Percentiles rank a stretch among this genome's conserved stretches.
Conservation (phyloP, 1,140 invertebrate genomes). For the Himalopsyche phryganea region DNA sequence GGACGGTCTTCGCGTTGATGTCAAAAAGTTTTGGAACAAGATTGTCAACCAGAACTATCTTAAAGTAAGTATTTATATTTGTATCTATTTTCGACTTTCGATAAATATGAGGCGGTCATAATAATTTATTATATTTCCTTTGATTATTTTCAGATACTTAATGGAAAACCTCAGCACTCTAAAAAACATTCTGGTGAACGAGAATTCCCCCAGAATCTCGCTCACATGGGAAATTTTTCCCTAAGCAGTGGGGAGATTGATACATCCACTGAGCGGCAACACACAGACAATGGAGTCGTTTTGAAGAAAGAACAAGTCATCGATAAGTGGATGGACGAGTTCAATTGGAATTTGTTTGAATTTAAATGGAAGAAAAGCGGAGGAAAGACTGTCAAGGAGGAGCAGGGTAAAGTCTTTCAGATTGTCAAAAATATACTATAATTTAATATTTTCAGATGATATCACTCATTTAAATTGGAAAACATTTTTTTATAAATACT, state of each 20-base stretch:
- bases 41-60: slow-evolving; percentile 25
- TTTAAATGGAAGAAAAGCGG: slow-evolving; percentile 28
- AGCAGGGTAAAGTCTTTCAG: slow-evolving; percentile 12
- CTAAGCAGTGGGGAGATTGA: background rate
- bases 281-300: background rate
- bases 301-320: slow-evolving; percentile 24
- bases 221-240: slow-evolving; percentile 15
- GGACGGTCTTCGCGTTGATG: slow-evolving; percentile 10
- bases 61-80: too few relatives aligned
- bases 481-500: too few relatives aligned
- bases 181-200: slow-evolving; percentile 22
- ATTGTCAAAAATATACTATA: too few relatives aligned
- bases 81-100: too few relatives aligned
- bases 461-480: too few relatives aligned
- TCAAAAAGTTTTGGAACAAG: slow-evolving; percentile 27
- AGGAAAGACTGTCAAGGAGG: slow-evolving; percentile 16
- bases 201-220: slow-evolving; percentile 15
- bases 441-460: too few relatives aligned
- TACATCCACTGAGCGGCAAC: background rate
- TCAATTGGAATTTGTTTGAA: slow-evolving; percentile 26
- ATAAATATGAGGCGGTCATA: too few relatives aligned
- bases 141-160: slow-evolving; percentile 2
- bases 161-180: slow-evolving; percentile 21
- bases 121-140: background rate
- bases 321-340: slow-evolving; percentile 21